Base-by-base conservation (phyloP, 2,797 vertebrate genomes). In the Clarias pachynema region DNA sequence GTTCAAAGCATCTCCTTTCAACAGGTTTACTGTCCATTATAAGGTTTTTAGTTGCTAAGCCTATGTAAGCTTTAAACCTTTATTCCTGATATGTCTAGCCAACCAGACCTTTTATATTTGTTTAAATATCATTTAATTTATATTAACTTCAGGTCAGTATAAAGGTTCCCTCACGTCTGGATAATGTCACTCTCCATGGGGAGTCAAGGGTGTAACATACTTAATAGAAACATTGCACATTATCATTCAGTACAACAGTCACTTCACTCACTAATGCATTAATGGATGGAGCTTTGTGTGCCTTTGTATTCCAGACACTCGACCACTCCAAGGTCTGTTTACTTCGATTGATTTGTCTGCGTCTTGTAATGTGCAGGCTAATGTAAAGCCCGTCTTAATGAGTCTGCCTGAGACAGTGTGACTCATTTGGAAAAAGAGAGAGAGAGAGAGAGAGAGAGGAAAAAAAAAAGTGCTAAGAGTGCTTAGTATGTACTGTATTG, bases 211-310 rank as follows among this genome's bases (percentile, higher is more conserved):
- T 69, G 29, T 85, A 69, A 75, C 49, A 68, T 60, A 66, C 85
- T 85, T 78, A 74, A 88, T 81, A 81, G 83, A 86, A 60, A 86
- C 56, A 70, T 69, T 65, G 56, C 60, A 37, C 74, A 69, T 86
- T 83, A 85, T 79, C 63, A 79, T 80, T 85, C 79, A 77, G 80
- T 57, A 75, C 81, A 49, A 53, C 59, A 83, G 78, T 20, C 78
- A 65, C 8, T 24, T 83, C 70, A 85, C 44, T 77, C 34, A 69
- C 69, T 56, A 77, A 86, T 62, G 78, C 57, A 18, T 70, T 81
- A 68, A 81, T 86, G 84, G 84, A 79, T 60, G 49, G 34, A 37
- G 24, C 49, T 63, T 72, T 83, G 66, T 63, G 74, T 56, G 22
- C 37, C 68, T 80, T 80, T 86, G 37, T 60, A 81, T 68, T 82